Base-by-base conservation (phyloP, 2,888 invertebrate species). In the Caenorhabditis wallacei region DNA sequence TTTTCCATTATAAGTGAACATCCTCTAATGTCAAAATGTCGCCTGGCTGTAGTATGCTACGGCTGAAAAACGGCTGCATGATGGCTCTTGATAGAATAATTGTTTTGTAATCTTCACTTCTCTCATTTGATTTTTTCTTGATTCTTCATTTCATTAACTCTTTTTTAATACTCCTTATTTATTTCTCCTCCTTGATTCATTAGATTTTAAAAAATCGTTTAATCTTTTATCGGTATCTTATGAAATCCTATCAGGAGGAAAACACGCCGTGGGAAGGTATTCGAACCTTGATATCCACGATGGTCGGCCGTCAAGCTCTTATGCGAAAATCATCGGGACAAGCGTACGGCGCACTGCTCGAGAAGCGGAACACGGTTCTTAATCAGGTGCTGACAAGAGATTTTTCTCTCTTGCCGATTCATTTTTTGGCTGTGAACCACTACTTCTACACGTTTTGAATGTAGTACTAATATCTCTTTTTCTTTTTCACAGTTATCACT, bases 211-310 rank as follows among this genome's bases (percentile, higher is more conserved):
- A 18, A 26, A 20, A 40, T 56, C n/a, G n/a, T n/a, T n/a, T n/a
- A n/a, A n/a, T 20, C 61, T 48, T 26, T 10, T 30, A 30, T 64
- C 30, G 24, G 63, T 63, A 54, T 53, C 13, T 40, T 43, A 53
- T 63, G n/a, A 43, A 54, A 76, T 71, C 68, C 20, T 66, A 71
- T 68, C 87, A 89, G 89, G 88, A 89, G 71, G 90, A 90, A 51
- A 86, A 82, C 43, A 88, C 89, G 24, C 90, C 90, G 40, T 90
- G 90, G 91, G 90, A 91, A 72, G 85, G 85, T 71, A 91, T 91
- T 48, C 90, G 91, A 57, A 88, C 88, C 71, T 84, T 91, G 72
- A 87, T 92, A 59, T 83, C 90, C 26, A 87, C 90, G 37, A 87
- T 91, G 88, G 90, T 90, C 59, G 90, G 90, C 35, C 87, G 92